These are phyloP conservation scores for Habrosyne pyritoides DNA, from an alignment of 2,888 invertebrate genomes.

Conservation along the genomic window DNA sequence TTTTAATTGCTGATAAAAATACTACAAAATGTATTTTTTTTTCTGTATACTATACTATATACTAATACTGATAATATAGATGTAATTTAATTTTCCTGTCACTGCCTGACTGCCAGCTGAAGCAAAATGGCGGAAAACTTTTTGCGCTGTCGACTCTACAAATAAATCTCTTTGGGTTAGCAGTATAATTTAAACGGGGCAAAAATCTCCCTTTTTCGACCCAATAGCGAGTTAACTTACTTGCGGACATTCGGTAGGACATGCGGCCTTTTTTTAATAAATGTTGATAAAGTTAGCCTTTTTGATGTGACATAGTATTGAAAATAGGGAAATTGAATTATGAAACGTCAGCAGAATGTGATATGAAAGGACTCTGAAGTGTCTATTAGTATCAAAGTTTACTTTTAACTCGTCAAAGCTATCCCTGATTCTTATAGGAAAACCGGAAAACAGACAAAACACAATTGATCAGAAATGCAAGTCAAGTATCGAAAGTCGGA, in stretches of 20 bases:
- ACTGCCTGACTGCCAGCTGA: neutral
- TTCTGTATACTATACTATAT: too few relatives aligned
- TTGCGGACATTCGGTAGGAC: neutral
- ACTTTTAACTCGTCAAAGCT: too few relatives aligned
- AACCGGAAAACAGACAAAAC: too few relatives aligned
- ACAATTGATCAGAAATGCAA: too few relatives aligned
- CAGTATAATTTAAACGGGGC: neutral
- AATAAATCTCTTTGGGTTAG: neutral
- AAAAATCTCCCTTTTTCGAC: neutral
- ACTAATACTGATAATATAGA: too few relatives aligned
- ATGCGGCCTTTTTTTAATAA: neutral
- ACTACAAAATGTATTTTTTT: too few relatives aligned
- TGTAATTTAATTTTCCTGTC: neutral
- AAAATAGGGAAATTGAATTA: neutral
- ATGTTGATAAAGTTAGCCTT: constrained; percentile 1
- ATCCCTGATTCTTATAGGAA: too few relatives aligned
- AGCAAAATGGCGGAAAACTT: neutral
- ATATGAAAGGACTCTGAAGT: too few relatives aligned
- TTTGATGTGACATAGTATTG: neutral
- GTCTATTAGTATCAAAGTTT: too few relatives aligned
- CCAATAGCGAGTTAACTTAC: neutral
- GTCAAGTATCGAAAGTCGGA: too few relatives aligned
- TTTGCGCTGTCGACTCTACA: neutral
- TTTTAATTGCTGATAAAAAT: too few relatives aligned
- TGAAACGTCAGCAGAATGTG: too few relatives aligned